These are phyloP conservation scores for Callopanchax toddi DNA, from an alignment of 2,113 vertebrate species.

Conservation along the genomic window DNA sequence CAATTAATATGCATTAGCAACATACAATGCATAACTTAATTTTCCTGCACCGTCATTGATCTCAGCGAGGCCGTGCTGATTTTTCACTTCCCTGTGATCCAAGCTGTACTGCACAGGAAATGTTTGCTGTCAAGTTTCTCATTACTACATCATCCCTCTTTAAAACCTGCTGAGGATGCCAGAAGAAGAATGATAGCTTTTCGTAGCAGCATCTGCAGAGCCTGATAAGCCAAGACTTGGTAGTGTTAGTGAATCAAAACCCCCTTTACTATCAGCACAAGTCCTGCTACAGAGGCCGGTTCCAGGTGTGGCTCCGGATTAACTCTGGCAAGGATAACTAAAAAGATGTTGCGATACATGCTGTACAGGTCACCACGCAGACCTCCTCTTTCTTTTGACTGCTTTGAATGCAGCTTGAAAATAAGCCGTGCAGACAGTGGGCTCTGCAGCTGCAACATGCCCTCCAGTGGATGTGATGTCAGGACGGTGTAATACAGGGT, in stretches of 20 bases:
- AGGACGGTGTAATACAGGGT: constrained; percentile 39
- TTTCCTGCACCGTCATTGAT: neutral
- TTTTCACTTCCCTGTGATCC: neutral
- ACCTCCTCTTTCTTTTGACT: constrained; percentile 27
- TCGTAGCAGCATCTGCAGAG: constrained; percentile 53
- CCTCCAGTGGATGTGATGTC: constrained; percentile 53
- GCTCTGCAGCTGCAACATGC: constrained; percentile 43
- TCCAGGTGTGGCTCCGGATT: constrained; percentile 54
- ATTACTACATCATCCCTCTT: constrained; percentile 24
- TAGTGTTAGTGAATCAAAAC: constrained; percentile 63
- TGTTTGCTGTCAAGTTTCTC: constrained; percentile 30
- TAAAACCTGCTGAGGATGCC: constrained; percentile 30
- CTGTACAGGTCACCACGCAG: constrained; percentile 42
- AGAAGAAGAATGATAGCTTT: constrained; percentile 42
- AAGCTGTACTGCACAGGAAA: constrained; percentile 28
- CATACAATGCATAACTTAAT: constrained; percentile 10
- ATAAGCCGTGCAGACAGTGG: constrained; percentile 20
- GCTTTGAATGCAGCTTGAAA: constrained; percentile 45
- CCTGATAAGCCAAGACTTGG: constrained; percentile 56
- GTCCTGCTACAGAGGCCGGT: constrained; percentile 45
- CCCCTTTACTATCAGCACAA: constrained; percentile 63
- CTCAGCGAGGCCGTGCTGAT: neutral
- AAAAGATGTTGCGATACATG: constrained; percentile 46
- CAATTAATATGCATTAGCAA: no score
- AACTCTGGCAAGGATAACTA: constrained; percentile 40